These are phyloP conservation scores for Marmota monax DNA, from an alignment of 2,113 vertebrate species.

Conservation along the genomic window DNA sequence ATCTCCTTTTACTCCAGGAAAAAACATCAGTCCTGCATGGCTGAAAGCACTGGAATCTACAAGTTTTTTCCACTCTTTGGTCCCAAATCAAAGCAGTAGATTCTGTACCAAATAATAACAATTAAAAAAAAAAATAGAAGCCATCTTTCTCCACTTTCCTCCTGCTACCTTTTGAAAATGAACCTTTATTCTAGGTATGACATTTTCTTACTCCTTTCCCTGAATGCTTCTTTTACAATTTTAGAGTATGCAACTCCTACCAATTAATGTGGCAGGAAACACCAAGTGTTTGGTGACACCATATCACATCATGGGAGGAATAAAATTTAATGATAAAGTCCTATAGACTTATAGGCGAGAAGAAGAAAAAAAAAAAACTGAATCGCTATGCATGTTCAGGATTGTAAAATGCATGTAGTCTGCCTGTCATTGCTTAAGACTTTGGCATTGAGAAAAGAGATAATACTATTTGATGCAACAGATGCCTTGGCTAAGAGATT, in stretches of 20 bases:
- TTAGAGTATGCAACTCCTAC: background rate
- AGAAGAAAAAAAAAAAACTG: background rate
- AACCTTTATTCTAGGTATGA: background rate
- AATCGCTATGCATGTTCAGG: background rate
- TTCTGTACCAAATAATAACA: background rate
- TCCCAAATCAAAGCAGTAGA: background rate
- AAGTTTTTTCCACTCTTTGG: background rate
- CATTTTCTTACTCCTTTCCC: background rate
- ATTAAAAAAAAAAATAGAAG: background rate
- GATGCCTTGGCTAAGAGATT: background rate
- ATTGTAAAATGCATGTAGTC: background rate
- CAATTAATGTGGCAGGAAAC: background rate
- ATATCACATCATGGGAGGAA: background rate
- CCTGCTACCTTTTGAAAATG: background rate
- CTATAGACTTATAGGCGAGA: background rate
- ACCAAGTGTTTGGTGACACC: background rate
- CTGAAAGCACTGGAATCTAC: background rate
- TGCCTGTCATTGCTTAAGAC: background rate
- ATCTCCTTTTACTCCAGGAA: background rate
- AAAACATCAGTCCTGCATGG: background rate
- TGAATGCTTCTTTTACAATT: background rate
- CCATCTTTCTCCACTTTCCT: background rate
- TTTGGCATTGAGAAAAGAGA: background rate
- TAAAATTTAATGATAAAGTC: background rate
- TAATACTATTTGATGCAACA: background rate